Evolutionary conservation across 2,888 invertebrate genomes (phyloP).

Genomic region (Brassicogethes aeneus): DNA sequence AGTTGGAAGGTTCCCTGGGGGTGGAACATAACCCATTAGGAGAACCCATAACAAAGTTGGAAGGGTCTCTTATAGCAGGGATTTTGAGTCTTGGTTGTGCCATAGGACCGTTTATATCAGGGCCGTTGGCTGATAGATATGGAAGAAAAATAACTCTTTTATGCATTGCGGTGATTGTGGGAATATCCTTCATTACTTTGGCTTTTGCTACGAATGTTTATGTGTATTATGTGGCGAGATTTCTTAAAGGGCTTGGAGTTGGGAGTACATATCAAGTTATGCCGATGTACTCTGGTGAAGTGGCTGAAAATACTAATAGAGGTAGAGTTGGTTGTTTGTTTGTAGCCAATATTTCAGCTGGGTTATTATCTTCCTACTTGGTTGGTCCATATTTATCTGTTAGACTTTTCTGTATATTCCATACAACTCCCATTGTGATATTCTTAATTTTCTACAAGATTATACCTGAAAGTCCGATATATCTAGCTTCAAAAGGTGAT

Average conservation of each 20-base stretch:
- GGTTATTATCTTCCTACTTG: slow-evolving; percentile 16
- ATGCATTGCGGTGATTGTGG: slow-evolving; percentile 52
- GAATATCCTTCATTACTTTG: slow-evolving; percentile 39
- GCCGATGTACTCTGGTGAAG: slow-evolving; percentile 82
- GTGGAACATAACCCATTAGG: not conserved
- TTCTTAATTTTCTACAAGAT: slow-evolving; percentile 18
- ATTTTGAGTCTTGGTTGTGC: slow-evolving; percentile 21
- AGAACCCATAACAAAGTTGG: not conserved
- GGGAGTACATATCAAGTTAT: slow-evolving; percentile 62
- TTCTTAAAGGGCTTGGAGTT: slow-evolving; percentile 54
- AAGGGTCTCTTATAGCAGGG: not conserved
- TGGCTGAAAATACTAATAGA: slow-evolving; percentile 66
- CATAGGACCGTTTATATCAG: slow-evolving; percentile 22
- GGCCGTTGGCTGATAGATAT: slow-evolving; percentile 16
- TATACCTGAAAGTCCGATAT: slow-evolving; percentile 24
- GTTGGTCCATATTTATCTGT: slow-evolving; percentile 22
- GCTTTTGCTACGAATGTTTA: slow-evolving; percentile 17
- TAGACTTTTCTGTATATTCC: not conserved
- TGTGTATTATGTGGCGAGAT: slow-evolving; percentile 44
- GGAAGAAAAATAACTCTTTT: slow-evolving; percentile 62
- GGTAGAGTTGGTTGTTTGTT: slow-evolving; percentile 41
- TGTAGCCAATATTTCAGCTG: slow-evolving; percentile 14
- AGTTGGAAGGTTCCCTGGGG: not conserved
- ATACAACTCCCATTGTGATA: slow-evolving; percentile 14
- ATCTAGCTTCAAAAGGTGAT: slow-evolving; percentile 23